Conservation (phyloP, 2,113 vertebrate species). For the Melospiza georgiana region DNA sequence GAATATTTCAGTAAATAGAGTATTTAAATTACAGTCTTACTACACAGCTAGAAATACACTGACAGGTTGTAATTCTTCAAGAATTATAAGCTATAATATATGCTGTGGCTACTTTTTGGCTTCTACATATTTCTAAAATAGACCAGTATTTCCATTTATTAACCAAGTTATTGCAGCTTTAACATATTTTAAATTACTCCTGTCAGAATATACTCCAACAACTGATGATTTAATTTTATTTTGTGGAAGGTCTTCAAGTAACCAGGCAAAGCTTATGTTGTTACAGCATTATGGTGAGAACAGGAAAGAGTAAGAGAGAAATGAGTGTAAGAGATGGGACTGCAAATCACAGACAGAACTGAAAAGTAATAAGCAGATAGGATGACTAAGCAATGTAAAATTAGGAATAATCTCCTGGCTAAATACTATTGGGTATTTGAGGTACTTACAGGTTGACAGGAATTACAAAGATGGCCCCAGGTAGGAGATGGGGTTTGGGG, state of each 20-base stretch:
- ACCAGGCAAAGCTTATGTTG: background rate
- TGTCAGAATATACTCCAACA: background rate
- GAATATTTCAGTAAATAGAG: background rate
- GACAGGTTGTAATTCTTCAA: background rate
- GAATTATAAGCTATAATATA: background rate
- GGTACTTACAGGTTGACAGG: background rate
- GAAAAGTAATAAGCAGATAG: background rate
- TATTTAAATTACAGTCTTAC: background rate
- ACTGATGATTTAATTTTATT: background rate
- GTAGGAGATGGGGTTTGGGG: no score
- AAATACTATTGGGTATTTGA: background rate
- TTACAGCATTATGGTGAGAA: background rate
- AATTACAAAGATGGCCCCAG: background rate
- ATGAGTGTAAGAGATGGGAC: background rate
- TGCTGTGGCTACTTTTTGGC: background rate
- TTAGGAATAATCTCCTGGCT: background rate
- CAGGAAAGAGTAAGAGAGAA: background rate
- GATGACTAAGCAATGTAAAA: background rate
- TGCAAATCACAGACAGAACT: background rate
- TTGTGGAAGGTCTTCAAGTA: background rate
- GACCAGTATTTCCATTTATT: slow-evolving; percentile 1
- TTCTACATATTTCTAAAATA: background rate
- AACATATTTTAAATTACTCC: background rate
- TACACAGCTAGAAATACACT: background rate
- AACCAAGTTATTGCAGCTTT: background rate